Percentiles rank a stretch among this genome's conserved stretches.
These are phyloP conservation scores for Aplysina aerophoba DNA, from an alignment of 37 sponge, comb jelly and placozoan genomes.

Conservation along the genomic window DNA sequence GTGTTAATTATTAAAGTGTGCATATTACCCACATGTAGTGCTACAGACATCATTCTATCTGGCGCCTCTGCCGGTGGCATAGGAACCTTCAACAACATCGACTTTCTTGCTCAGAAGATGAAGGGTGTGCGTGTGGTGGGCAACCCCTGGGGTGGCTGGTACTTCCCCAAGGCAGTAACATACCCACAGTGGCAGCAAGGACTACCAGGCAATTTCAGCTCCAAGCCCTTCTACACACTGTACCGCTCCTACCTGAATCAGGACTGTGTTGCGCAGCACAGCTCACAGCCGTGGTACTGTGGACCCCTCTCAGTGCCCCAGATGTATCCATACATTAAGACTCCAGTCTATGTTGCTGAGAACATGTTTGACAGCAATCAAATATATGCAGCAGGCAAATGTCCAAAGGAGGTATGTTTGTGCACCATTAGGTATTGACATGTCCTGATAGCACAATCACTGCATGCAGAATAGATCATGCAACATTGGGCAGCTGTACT, in stretches of 20 bases:
- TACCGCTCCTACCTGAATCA: constrained; percentile 18
- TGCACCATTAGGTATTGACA: constrained; percentile 41
- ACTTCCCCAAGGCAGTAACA: not conserved
- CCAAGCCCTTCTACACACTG: not conserved
- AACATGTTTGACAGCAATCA: constrained; percentile 38
- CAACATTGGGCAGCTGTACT: constrained; percentile 66
- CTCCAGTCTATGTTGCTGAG: constrained; percentile 22
- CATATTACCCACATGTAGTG: not conserved
- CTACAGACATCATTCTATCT: constrained; percentile 16
- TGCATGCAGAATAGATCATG: constrained; percentile 17
- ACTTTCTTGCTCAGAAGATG: constrained; percentile 13
- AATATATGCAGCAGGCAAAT: not conserved
- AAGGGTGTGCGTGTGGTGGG: not conserved
- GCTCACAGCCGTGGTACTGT: constrained; percentile 12
- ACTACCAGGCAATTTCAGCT: not conserved
- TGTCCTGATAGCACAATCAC: constrained; percentile 10
- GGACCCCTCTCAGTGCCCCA: not conserved
- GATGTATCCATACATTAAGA: constrained; percentile 23
- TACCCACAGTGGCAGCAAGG: constrained; percentile 1
- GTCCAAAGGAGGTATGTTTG: constrained; percentile 23
- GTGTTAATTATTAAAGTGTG: too few species aligned
- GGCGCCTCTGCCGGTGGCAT: constrained; percentile 28
- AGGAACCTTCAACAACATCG: constrained; percentile 28
- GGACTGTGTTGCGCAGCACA: not conserved
- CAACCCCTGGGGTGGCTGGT: constrained; percentile 34